Percentiles rank a stretch among this genome's conserved stretches.
phyloP scores from a whole-genome alignment of 2,888 invertebrate genomes.

The Pammene fasciana region DNA sequence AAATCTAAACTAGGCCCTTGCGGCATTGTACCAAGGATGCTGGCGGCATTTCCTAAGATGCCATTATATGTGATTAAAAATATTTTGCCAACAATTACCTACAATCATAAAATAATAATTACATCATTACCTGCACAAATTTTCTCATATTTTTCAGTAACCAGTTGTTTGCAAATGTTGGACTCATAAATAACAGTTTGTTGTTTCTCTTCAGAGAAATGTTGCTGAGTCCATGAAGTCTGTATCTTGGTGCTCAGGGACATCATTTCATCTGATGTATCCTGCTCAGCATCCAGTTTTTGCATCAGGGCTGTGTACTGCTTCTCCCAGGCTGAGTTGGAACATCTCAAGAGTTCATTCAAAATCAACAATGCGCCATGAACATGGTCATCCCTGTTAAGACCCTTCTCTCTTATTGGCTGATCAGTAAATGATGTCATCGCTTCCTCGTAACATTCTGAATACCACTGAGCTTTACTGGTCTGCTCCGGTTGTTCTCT shows the following conservation, averaged over 20 bases:
- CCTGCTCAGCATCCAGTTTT: constrained; percentile 79
- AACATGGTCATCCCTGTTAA: constrained; percentile 93
- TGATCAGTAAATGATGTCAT: constrained; percentile 89
- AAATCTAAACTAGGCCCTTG: too few relatives aligned
- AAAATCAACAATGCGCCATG: constrained; percentile 96
- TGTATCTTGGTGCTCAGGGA: constrained; percentile 79
- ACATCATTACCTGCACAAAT: constrained; percentile 85
- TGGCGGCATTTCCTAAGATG: too few relatives aligned
- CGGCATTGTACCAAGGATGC: too few relatives aligned
- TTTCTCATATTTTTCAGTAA: constrained; percentile 92
- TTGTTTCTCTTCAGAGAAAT: constrained; percentile 65
- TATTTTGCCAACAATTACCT: too few relatives aligned
- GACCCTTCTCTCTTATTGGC: constrained; percentile 82
- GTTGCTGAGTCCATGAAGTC: constrained; percentile 60
- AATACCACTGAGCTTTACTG: constrained; percentile 94
- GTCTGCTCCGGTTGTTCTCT: constrained; percentile 95
- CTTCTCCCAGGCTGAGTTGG: constrained; percentile 93
- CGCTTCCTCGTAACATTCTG: constrained; percentile 95
- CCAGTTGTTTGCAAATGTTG: constrained; percentile 91
- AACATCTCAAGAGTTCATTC: constrained; percentile 96
- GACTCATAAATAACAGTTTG: constrained; percentile 87
- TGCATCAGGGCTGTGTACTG: constrained; percentile 89
- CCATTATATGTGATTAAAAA: too few relatives aligned
- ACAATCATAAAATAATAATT: too few relatives aligned
- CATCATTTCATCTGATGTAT: constrained; percentile 77